Evolutionary conservation across 2,888 invertebrate genomes (phyloP).

Genomic region (Ptilodon capucinus): DNA sequence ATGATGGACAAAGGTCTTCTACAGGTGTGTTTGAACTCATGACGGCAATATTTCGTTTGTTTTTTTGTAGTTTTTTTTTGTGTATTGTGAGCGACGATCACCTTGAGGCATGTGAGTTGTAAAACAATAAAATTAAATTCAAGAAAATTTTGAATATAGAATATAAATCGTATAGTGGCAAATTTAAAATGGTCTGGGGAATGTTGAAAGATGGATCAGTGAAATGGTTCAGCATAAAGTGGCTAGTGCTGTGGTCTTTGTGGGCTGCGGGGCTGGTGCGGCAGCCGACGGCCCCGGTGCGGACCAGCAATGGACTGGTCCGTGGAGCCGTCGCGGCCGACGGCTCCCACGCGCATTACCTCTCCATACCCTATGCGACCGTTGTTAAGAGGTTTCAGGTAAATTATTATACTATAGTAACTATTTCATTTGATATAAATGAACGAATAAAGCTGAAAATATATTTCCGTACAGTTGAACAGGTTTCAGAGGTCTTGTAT

Average conservation of each 20-base stretch:
- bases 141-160: too few species aligned
- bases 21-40: neutral
- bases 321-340: conserved; percentile 52
- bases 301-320: conserved; percentile 49
- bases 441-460: too few species aligned
- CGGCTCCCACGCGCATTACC: conserved; percentile 51
- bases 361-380: conserved; percentile 62
- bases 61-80: too few species aligned
- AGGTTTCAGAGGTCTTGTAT: too few species aligned
- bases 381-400: conserved; percentile 58
- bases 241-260: conserved; percentile 67
- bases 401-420: too few species aligned
- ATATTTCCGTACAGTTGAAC: too few species aligned
- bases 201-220: neutral
- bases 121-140: too few species aligned
- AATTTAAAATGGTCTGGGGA: neutral
- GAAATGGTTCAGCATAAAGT: conserved; percentile 33
- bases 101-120: too few species aligned
- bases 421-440: too few species aligned
- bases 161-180: too few species aligned
- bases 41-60: too few species aligned
- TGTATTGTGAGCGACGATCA: too few species aligned
- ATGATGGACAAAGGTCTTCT: neutral
- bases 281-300: conserved; percentile 54
- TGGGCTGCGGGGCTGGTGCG: conserved; percentile 61